Percentiles rank a stretch among this genome's conserved stretches.
Evolutionary conservation across 2,113 vertebrate species (phyloP).

Genomic region (Galbula dea): DNA sequence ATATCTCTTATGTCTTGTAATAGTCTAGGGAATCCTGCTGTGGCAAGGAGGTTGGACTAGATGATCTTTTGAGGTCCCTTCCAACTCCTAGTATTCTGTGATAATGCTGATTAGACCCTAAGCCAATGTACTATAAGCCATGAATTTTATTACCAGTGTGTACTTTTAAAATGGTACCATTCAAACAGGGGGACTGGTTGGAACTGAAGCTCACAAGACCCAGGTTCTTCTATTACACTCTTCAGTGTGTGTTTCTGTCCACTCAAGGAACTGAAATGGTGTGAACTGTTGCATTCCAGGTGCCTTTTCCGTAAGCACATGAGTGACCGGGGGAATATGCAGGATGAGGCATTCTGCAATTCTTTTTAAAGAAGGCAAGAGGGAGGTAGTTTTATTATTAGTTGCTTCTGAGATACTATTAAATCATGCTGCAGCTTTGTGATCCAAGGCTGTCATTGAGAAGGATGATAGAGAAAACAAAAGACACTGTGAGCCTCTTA

Average conservation of each 20-base stretch:
- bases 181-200: background rate
- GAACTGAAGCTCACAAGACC: background rate
- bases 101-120: background rate
- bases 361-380: background rate
- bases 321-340: background rate
- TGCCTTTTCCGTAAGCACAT: fast-evolving
- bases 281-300: background rate
- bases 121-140: background rate
- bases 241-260: background rate
- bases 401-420: background rate
- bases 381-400: background rate
- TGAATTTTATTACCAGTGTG: background rate
- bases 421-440: background rate
- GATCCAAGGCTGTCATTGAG: background rate
- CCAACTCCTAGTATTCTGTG: too few relatives aligned
- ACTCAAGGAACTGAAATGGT: fast-evolving
- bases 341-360: background rate
- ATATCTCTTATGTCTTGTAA: background rate
- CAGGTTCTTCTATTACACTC: background rate
- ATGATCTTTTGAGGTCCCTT: too few relatives aligned
- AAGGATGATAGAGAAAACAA: background rate
- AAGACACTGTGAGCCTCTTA: background rate
- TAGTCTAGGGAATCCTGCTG: too few relatives aligned
- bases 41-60: too few relatives aligned
- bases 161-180: background rate